These are phyloP conservation scores for Acanthosepion lycidas DNA, from an alignment of 2,888 invertebrate genomes.

Conservation along the genomic window DNA sequence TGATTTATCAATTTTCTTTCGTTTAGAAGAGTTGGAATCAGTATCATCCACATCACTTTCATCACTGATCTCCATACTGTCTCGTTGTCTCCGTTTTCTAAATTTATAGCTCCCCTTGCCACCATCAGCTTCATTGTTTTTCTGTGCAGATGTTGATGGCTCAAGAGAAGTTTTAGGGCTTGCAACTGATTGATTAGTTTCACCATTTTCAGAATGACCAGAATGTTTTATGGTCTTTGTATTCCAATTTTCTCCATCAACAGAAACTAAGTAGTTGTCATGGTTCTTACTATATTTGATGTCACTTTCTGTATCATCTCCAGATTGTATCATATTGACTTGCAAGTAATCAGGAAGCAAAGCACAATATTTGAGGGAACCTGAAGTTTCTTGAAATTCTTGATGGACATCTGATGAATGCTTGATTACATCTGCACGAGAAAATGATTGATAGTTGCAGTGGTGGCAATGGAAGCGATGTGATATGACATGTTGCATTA, in stretches of 20 bases:
- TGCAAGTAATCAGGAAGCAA: conserved; percentile 62
- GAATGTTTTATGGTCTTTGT: background rate
- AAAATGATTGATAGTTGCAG: conserved; percentile 67
- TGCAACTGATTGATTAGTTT: background rate
- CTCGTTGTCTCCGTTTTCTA: background rate
- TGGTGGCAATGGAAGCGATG: conserved; percentile 67
- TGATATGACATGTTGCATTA: conserved; percentile 63
- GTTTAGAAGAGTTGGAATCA: background rate
- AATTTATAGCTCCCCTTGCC: background rate
- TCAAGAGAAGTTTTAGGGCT: background rate
- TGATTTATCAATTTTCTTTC: conserved; percentile 34
- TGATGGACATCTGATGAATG: conserved; percentile 62
- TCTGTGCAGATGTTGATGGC: conserved; percentile 33
- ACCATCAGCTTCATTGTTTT: background rate
- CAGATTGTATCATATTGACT: conserved; percentile 51
- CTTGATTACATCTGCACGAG: conserved; percentile 63
- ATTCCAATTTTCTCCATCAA: conserved; percentile 41
- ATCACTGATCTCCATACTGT: conserved; percentile 37
- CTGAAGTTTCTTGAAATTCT: conserved; percentile 58
- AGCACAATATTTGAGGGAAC: conserved; percentile 61
- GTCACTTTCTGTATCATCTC: background rate
- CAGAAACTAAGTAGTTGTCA: conserved; percentile 48
- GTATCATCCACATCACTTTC: background rate
- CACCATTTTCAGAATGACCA: conserved; percentile 35
- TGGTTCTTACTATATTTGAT: conserved; percentile 49